Evolutionary conservation across 2,888 invertebrate genomes (phyloP).

Genomic region (Himalopsyche anomala): DNA sequence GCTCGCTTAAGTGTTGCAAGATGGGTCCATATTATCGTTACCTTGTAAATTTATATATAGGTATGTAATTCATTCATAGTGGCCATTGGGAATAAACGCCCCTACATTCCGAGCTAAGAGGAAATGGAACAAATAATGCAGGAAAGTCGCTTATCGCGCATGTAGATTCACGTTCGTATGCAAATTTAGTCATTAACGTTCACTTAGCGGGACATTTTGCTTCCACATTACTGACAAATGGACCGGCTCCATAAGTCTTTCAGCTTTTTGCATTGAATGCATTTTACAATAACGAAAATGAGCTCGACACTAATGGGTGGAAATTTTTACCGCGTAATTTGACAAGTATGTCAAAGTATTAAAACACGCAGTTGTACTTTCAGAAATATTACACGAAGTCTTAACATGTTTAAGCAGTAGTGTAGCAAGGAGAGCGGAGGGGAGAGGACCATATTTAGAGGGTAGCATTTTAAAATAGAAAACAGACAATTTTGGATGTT

Average conservation of each 20-base stretch:
- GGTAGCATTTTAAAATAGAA: no score
- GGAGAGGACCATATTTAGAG: no score
- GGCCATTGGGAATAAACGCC: not conserved
- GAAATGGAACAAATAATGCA: conserved; percentile 40
- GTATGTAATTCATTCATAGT: not conserved
- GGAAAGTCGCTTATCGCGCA: conserved; percentile 37
- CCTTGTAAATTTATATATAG: no score
- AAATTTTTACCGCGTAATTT: conserved; percentile 7
- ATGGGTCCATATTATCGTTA: no score
- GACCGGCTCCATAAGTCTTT: conserved; percentile 34
- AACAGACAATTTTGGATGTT: no score
- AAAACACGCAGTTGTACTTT: not conserved
- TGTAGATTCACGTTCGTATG: conserved; percentile 22
- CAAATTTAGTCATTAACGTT: conserved; percentile 36
- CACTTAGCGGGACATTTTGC: conserved; percentile 42
- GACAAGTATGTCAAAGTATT: not conserved
- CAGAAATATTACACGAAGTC: no score
- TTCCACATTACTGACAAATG: conserved; percentile 38
- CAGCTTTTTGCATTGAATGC: conserved; percentile 16
- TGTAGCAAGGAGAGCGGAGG: no score
- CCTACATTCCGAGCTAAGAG: not conserved
- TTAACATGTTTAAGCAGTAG: no score
- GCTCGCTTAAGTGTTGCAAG: no score
- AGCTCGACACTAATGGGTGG: not conserved
- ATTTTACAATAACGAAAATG: conserved; percentile 16